Base-by-base conservation (phyloP, 2,888 invertebrate species). In the Dynastes hyllus region DNA sequence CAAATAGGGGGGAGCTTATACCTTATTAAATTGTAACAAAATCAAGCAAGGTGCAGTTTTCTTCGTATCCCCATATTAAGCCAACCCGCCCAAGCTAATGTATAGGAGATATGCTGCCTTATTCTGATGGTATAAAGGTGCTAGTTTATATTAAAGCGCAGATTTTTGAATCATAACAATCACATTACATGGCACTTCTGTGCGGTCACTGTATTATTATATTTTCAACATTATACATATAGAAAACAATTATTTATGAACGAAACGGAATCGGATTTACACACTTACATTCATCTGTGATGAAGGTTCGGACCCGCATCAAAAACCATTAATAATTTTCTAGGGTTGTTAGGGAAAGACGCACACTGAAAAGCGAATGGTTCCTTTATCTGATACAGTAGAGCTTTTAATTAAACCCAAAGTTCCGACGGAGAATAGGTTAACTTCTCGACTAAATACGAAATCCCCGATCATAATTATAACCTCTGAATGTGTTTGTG, bases 361-460 rank as follows among this genome's bases (percentile, higher is more conserved):
- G n/a, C 22, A 22, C 13, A 16, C 16, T 40, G 13, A 13, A 16
- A 6, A 11, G 37, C 40, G 22, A 45, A 16, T 45, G 66, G 16
- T 16, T 67, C 40, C 66, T 6, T 40, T 67, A 40, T 40, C 16
- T n/a, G 40, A 40, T 40, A n/a, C 66, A 67, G 40, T 67, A 67
- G 16, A 67, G 66, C 66, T 16, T 40, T 67, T 67, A 67, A 67
- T 67, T 67, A 67, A 67, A 67, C 22, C 40, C 8, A 40, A 67
- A 40, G n/a, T 67, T 8, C 61, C 2, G 61, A 27, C 61, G 27
- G 61, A 16, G 5, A 61, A 61, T 0, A 22, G 1, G 22, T 22
- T 22, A 22, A 22, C 61, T 11, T n/a, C 6, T 11, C n/a, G 37
- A 37, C 4, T 37, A 37, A 37, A 37, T 37, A 37, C 37, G 37